Evolutionary conservation across 2,888 invertebrate genomes (phyloP).

Genomic region (Cosmia trapezina): DNA sequence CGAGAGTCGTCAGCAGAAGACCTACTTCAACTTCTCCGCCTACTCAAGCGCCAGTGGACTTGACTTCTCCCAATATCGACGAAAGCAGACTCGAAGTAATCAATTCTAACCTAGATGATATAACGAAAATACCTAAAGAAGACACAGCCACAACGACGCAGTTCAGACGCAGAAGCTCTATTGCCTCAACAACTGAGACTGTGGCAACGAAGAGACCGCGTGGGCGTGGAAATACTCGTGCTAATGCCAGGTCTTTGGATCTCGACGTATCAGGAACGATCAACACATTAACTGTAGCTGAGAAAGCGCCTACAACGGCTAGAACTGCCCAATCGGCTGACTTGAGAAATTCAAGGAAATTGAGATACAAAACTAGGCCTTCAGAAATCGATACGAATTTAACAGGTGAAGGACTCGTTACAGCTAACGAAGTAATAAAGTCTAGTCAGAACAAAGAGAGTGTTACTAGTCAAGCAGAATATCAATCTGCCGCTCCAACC

Average conservation of each 20-base stretch:
- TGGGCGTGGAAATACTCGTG: constrained; percentile 77
- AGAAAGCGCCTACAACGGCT: constrained; percentile 80
- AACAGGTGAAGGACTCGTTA: constrained; percentile 80
- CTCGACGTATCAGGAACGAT: constrained; percentile 83
- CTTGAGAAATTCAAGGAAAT: constrained; percentile 79
- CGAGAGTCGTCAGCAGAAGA: constrained; percentile 70
- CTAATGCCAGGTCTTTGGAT: constrained; percentile 77
- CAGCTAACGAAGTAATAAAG: constrained; percentile 77
- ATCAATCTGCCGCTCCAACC: constrained; percentile 68
- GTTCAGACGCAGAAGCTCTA: constrained; percentile 78
- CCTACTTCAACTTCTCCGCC: constrained; percentile 66
- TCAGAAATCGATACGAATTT: constrained; percentile 84
- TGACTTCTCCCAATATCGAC: constrained; percentile 72
- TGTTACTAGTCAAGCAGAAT: constrained; percentile 82
- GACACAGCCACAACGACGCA: constrained; percentile 73
- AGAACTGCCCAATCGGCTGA: constrained; percentile 73
- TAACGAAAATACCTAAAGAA: constrained; percentile 75
- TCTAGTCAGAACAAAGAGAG: constrained; percentile 83
- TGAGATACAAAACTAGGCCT: constrained; percentile 80
- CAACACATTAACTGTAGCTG: constrained; percentile 77
- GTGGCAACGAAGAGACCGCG: constrained; percentile 70
- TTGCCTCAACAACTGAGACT: constrained; percentile 72
- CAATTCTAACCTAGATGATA: constrained; percentile 76
- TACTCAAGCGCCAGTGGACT: constrained; percentile 68
- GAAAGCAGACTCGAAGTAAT: constrained; percentile 79